Evolutionary conservation across 1,140 invertebrate species (phyloP), one percentile per base, ranked within the genome.

Genomic region (Mamestra configurata): DNA sequence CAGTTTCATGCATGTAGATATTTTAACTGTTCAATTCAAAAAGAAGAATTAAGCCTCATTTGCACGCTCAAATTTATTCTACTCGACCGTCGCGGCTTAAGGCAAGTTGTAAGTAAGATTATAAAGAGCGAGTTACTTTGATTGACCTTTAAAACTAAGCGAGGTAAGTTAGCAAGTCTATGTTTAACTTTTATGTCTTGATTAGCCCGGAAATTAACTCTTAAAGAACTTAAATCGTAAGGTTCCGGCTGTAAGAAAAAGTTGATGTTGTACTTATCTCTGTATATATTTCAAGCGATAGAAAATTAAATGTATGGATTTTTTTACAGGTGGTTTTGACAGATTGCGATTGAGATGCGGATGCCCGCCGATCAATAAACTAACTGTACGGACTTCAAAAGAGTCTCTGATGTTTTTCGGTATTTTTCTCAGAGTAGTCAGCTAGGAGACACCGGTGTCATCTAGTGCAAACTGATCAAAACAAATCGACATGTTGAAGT

Each of bases 81-180:
- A 55, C 53, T 55, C 43, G 43, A 49, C 43, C 43, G 15, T 49
- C 15, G 43, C 43, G 43, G 43, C 11, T 66, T 66, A 66, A 66
- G 61, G 61, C 4, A 40, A 66, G 18, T 66, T 66, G 18, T 18
- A 37, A 64, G 35, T 37, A 6, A n/a, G n/a, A 31, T 66, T 22
- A 18, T 35, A 66, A 66, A 66, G 35, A 31, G 27, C 2, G 61
- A 66, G 35, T 66, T 43, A 22, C 61, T 66, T 66, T 20, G 61
- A 64, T 37, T 64, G 31, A 40, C 61, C 35, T 66, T 66, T 66
- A 66, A 37, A 66, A 66, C 61, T 66, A 37, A 66, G 61, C 18
- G 61, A n/a, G 5, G 35, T 40, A 11, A 40, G 61, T 66, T 66
- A 66, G 61, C 31, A 6, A 20, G 61, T 64, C 18, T 37, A 37